Conservation (phyloP, 1,140 invertebrate species). For the Grapholita molesta region DNA sequence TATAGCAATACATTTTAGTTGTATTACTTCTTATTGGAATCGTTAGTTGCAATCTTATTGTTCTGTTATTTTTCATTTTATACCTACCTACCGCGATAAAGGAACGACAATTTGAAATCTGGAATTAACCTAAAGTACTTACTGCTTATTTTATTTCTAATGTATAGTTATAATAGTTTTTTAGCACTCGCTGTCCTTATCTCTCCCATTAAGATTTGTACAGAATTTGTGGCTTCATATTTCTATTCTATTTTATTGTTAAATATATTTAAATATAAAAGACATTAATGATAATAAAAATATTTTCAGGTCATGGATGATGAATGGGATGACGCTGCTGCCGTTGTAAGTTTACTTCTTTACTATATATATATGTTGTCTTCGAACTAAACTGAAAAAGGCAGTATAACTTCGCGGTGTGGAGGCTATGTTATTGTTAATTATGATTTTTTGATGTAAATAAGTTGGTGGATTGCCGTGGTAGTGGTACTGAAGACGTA, state of each 20-base stretch:
- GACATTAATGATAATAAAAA: background rate
- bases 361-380: too few relatives aligned
- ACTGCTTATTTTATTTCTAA: background rate
- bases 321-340: slow-evolving; percentile 62
- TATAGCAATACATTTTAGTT: too few relatives aligned
- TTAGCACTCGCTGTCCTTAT: too few relatives aligned
- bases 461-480: too few relatives aligned
- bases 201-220: background rate
- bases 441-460: too few relatives aligned
- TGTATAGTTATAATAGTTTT: background rate
- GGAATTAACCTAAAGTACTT: background rate
- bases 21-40: background rate
- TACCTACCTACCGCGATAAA: background rate
- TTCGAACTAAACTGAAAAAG: too few relatives aligned
- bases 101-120: background rate
- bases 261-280: background rate
- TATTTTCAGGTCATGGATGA: slow-evolving; percentile 66
- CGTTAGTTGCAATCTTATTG: background rate
- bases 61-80: background rate
- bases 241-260: background rate
- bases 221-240: too few relatives aligned
- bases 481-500: too few relatives aligned
- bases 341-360: slow-evolving; percentile 44
- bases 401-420: too few relatives aligned
- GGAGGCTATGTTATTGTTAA: too few relatives aligned